phyloP scores from a whole-genome alignment of 1,140 invertebrate genomes.

The Magallana angulata region DNA sequence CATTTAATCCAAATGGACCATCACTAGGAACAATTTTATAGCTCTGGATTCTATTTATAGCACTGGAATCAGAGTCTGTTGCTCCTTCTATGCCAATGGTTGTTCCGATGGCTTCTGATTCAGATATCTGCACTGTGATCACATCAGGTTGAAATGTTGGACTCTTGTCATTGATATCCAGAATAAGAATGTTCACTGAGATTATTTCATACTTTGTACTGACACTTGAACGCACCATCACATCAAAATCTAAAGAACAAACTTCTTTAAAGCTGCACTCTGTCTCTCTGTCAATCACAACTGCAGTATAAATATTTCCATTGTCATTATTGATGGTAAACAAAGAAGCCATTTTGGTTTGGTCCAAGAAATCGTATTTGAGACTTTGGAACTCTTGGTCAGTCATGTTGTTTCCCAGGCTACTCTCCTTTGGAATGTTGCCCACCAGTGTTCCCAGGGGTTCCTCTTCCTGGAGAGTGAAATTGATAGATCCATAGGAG shows the following conservation, averaged over 20 bases:
- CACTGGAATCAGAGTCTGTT: conserved; percentile 80
- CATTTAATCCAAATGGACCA: conserved; percentile 64
- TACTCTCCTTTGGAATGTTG: conserved; percentile 47
- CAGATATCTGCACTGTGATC: conserved; percentile 64
- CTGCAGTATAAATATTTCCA: conserved; percentile 63
- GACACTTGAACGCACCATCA: conserved; percentile 60
- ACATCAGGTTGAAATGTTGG: conserved; percentile 85
- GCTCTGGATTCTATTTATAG: conserved; percentile 76
- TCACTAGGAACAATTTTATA: conserved; percentile 65
- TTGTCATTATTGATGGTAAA: conserved; percentile 66
- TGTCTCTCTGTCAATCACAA: conserved; percentile 69
- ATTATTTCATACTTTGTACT: conserved; percentile 66
- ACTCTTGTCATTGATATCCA: conserved; percentile 95
- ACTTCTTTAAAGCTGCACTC: conserved; percentile 62
- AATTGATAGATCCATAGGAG: conserved; percentile 35
- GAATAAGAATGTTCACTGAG: conserved; percentile 66
- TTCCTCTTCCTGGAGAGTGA: conserved; percentile 47
- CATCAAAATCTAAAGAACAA: conserved; percentile 65
- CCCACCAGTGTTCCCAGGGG: conserved; percentile 47
- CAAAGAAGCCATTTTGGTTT: conserved; percentile 54
- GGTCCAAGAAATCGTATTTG: conserved; percentile 52
- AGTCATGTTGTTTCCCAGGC: conserved; percentile 46
- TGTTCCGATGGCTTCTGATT: conserved; percentile 80
- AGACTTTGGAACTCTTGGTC: conserved; percentile 50
- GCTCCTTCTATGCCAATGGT: conserved; percentile 84